phyloP scores from a whole-genome alignment of 2,113 vertebrate species.

The Lonchura striata region DNA sequence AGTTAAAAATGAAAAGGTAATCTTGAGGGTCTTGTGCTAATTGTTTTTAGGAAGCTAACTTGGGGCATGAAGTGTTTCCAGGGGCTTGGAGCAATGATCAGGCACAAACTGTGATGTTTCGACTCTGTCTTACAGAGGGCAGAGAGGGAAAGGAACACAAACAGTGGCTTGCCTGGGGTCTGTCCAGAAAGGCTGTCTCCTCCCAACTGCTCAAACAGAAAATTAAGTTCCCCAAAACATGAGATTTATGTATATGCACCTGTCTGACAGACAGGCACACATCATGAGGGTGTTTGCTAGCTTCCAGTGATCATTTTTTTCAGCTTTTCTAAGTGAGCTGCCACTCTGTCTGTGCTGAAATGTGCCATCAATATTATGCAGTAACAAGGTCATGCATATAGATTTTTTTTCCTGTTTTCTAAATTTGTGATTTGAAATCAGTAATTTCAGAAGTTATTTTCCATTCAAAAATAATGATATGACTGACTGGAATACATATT shows the following conservation, averaged over 20 bases:
- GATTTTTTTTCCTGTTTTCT: not conserved
- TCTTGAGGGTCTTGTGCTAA: not conserved
- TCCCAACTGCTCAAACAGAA: not conserved
- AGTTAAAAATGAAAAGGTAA: not conserved
- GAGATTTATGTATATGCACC: not conserved
- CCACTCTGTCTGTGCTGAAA: not conserved
- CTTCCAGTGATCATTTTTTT: not conserved
- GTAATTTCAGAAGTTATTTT: not conserved
- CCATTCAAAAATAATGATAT: not conserved
- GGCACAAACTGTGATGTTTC: not conserved
- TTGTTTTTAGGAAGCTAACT: not conserved
- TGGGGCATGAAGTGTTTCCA: not conserved
- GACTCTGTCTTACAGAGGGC: not conserved
- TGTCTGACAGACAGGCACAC: not conserved
- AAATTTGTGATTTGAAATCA: slow-evolving; percentile 3
- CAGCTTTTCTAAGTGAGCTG: not conserved
- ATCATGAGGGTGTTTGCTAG: not conserved
- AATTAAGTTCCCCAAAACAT: not conserved
- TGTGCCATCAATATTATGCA: not conserved
- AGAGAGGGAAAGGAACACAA: not conserved
- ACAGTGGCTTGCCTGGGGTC: not conserved
- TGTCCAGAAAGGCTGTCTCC: not conserved
- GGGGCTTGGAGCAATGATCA: not conserved
- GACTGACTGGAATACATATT: not conserved
- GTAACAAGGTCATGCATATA: not conserved